These are phyloP conservation scores for Darevskia mixta DNA, from an alignment of 2,797 vertebrate genomes.

Conservation along the genomic window DNA sequence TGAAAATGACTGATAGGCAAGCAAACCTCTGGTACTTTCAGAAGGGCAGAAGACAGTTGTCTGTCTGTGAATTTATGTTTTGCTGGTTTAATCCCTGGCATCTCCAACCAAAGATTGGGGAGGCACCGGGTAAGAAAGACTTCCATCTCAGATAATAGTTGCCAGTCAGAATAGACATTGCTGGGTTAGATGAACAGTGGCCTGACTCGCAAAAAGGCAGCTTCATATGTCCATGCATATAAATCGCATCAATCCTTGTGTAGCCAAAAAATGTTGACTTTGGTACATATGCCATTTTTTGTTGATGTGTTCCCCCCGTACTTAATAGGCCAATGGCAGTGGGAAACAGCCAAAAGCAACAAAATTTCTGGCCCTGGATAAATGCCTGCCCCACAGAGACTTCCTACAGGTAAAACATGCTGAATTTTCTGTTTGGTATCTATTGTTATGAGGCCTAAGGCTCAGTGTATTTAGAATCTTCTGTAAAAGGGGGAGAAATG, in stretches of 20 bases:
- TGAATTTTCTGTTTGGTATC: background rate
- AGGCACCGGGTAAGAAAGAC: no score
- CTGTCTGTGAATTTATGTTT: no score
- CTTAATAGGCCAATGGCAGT: slow-evolving; percentile 68
- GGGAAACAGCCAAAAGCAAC: slow-evolving; percentile 88
- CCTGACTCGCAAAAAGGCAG: background rate
- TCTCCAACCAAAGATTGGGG: background rate
- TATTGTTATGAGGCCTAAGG: background rate
- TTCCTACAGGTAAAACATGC: slow-evolving; percentile 90
- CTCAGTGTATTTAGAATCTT: background rate
- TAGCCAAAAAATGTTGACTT: background rate
- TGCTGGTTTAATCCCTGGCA: background rate
- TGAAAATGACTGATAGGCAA: background rate
- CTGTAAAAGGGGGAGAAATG: background rate
- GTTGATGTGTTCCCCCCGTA: background rate
- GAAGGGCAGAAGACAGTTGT: background rate
- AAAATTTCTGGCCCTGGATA: slow-evolving; percentile 97
- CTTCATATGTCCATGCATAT: background rate
- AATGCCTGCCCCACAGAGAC: slow-evolving; percentile 94
- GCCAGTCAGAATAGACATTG: background rate
- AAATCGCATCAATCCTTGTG: background rate
- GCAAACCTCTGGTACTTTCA: background rate
- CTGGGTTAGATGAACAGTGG: no score
- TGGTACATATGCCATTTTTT: background rate
- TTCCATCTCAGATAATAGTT: background rate